phyloP scores from a whole-genome alignment of 2,888 invertebrate genomes.

The Limenitis camilla region DNA sequence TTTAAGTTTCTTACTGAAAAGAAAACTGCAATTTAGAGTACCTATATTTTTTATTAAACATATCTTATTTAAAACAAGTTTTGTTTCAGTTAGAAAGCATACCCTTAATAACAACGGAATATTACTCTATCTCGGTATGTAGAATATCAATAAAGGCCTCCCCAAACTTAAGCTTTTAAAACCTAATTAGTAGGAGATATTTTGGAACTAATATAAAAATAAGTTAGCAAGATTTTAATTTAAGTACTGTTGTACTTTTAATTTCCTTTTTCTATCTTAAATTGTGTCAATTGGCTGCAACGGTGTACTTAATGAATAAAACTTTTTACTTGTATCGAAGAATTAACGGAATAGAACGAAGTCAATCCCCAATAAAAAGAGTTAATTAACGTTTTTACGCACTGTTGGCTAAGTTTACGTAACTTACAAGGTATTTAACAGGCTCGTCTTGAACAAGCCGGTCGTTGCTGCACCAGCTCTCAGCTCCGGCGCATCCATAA shows the following conservation, averaged over 20 bases:
- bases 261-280: not conserved
- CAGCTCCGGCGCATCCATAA: conserved; percentile 84
- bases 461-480: conserved; percentile 80
- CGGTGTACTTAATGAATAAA: not conserved
- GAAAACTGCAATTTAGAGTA: too few relatives aligned
- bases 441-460: conserved; percentile 71
- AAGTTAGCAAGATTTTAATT: too few relatives aligned
- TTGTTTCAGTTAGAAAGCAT: too few relatives aligned
- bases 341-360: conserved; percentile 16
- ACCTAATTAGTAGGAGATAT: too few relatives aligned
- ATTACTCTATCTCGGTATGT: too few relatives aligned
- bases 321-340: conserved; percentile 9
- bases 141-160: too few relatives aligned
- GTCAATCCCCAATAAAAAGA: conserved; percentile 7
- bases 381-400: conserved; percentile 10
- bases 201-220: too few relatives aligned
- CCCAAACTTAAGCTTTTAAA: too few relatives aligned
- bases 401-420: conserved; percentile 9
- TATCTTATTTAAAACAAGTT: too few relatives aligned
- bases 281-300: conserved; percentile 6
- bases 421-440: conserved; percentile 75
- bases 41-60: too few relatives aligned
- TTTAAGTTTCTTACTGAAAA: not conserved
- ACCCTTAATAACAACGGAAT: too few relatives aligned
- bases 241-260: not conserved